These are phyloP conservation scores for Merops nubicus DNA, from an alignment of 2,113 vertebrate species.

Conservation along the genomic window DNA sequence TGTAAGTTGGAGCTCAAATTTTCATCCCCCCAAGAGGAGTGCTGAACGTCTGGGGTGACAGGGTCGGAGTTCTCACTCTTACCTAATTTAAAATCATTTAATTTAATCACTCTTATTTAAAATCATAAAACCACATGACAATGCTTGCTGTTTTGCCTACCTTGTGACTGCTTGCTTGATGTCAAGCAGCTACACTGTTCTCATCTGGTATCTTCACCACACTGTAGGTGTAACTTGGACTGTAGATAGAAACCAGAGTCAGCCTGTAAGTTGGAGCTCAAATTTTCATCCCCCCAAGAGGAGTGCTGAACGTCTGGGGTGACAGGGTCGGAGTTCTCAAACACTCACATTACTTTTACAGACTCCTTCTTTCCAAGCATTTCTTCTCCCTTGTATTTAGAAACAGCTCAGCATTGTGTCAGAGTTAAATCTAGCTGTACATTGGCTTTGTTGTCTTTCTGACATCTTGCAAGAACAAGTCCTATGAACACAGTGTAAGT, in stretches of 20 bases:
- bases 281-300: not conserved
- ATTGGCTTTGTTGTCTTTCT: not conserved
- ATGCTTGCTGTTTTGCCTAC: not conserved
- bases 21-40: too few species aligned
- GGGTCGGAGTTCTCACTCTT: too few species aligned
- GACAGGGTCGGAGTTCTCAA: not conserved
- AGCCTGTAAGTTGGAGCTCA: not conserved
- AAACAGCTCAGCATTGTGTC: not conserved
- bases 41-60: too few species aligned
- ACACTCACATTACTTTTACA: not conserved
- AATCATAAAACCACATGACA: not conserved
- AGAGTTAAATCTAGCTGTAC: not conserved
- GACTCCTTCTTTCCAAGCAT: not conserved
- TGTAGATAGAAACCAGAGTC: not conserved
- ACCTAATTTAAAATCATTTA: too few species aligned
- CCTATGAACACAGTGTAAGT: not conserved
- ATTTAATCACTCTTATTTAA: too few species aligned
- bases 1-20: not conserved
- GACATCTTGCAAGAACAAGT: not conserved
- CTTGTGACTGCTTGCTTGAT: not conserved
- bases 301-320: not conserved
- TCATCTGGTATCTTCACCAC: not conserved
- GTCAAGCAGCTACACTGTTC: not conserved
- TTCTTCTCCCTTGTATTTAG: not conserved
- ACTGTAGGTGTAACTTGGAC: not conserved